Percentiles rank a stretch among this genome's conserved stretches.
Conservation (phyloP, 1,140 invertebrate genomes). For the Nasonia vitripennis region DNA sequence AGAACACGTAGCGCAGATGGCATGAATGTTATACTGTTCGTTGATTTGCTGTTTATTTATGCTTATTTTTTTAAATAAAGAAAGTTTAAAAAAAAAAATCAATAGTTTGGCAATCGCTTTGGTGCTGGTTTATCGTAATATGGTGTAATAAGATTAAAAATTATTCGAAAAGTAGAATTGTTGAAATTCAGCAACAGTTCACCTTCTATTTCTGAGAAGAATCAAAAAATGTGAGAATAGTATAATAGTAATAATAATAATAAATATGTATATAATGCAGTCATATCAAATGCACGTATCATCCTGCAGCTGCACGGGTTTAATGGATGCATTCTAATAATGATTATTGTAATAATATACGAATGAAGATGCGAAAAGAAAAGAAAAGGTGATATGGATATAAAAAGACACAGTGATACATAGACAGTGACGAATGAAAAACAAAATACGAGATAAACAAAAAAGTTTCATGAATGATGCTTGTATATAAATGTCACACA, state of each 20-base stretch:
- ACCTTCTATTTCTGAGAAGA: constrained; percentile 5
- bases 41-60: background rate
- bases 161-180: background rate
- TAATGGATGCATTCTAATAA: constrained; percentile 40
- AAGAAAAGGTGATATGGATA: constrained; percentile 9
- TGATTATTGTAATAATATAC: background rate
- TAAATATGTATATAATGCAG: constrained; percentile 10
- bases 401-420: constrained; percentile 35
- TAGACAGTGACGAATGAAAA: constrained; percentile 28
- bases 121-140: background rate
- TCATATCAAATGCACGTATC: constrained; percentile 25
- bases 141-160: background rate
- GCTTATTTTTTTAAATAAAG: background rate
- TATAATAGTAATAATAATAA: background rate
- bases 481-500: constrained; percentile 7
- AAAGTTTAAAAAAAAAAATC: background rate
- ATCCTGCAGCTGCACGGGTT: constrained; percentile 3
- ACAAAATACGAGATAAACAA: constrained; percentile 12
- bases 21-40: background rate
- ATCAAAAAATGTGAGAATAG: background rate
- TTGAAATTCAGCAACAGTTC: constrained; percentile 17
- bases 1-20: background rate
- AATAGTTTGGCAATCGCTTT: background rate
- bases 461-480: constrained; percentile 32
- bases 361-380: constrained; percentile 7